Evolutionary conservation across 1,140 invertebrate genomes (phyloP).

Genomic region (Heliconius hermathena): DNA sequence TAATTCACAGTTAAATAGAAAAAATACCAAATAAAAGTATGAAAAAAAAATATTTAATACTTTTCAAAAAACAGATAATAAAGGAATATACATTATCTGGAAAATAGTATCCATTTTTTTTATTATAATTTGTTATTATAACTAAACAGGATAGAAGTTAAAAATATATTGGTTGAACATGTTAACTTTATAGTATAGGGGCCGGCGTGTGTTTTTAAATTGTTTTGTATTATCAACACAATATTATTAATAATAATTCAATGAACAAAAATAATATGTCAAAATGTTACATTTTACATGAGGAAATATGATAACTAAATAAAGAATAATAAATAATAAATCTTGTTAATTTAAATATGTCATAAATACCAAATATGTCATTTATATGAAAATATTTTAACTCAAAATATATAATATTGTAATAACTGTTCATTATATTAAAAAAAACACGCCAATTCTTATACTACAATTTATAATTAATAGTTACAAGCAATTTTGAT

Average conservation of each 20-base stretch:
- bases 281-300: not conserved
- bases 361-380: no score
- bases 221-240: not conserved
- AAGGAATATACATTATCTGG: conserved; percentile 36
- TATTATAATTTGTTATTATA: conserved; percentile 38
- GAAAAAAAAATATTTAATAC: no score
- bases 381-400: no score
- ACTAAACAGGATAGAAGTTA: conserved; percentile 33
- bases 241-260: not conserved
- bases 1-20: no score
- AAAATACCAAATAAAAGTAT: no score
- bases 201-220: not conserved
- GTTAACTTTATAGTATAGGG: not conserved
- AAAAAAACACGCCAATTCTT: not conserved
- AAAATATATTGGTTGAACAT: conserved; percentile 35
- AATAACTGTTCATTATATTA: not conserved
- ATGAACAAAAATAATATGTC: not conserved
- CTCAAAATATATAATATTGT: not conserved
- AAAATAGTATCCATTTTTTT: conserved; percentile 22
- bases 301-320: no score
- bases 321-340: no score
- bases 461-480: not conserved
- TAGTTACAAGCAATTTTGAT: not conserved
- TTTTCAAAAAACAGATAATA: conserved; percentile 20
- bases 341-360: no score